Evolutionary conservation across 2,113 vertebrate species (phyloP).

Genomic region (Reinhardtius hippoglossoides): DNA sequence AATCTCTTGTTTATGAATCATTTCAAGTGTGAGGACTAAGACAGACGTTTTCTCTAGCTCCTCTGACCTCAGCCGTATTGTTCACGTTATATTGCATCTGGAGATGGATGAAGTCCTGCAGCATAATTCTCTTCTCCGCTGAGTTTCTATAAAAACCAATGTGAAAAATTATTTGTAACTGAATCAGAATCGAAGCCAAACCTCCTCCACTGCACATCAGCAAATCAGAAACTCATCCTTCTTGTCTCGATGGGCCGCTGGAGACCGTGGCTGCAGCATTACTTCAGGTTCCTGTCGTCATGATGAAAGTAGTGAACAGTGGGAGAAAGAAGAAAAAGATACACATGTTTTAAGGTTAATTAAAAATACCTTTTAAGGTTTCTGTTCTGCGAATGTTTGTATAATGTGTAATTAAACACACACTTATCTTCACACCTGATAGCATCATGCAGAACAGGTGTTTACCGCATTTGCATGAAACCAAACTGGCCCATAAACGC

Average conservation of each 20-base stretch:
- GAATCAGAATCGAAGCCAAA: not conserved
- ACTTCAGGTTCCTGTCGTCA: not conserved
- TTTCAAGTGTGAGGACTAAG: too few relatives aligned
- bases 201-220: not conserved
- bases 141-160: not conserved
- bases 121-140: too few relatives aligned
- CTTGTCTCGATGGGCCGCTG: not conserved
- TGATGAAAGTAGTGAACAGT: not conserved
- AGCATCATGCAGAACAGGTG: too few relatives aligned
- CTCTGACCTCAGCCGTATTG: too few relatives aligned
- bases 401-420: too few relatives aligned
- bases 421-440: not conserved
- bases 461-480: not conserved
- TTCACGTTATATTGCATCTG: too few relatives aligned
- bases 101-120: too few relatives aligned
- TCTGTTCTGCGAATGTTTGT: too few relatives aligned
- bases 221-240: not conserved
- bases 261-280: not conserved
- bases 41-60: too few relatives aligned
- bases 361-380: too few relatives aligned
- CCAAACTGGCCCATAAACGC: not conserved
- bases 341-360: too few relatives aligned
- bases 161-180: conserved; percentile 2
- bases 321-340: not conserved
- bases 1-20: too few relatives aligned